A percentile compares a stretch with the other conserved stretches of the same genome.
phyloP scores from a whole-genome alignment of 2,113 vertebrate species.

The Urocitellus parryii region DNA sequence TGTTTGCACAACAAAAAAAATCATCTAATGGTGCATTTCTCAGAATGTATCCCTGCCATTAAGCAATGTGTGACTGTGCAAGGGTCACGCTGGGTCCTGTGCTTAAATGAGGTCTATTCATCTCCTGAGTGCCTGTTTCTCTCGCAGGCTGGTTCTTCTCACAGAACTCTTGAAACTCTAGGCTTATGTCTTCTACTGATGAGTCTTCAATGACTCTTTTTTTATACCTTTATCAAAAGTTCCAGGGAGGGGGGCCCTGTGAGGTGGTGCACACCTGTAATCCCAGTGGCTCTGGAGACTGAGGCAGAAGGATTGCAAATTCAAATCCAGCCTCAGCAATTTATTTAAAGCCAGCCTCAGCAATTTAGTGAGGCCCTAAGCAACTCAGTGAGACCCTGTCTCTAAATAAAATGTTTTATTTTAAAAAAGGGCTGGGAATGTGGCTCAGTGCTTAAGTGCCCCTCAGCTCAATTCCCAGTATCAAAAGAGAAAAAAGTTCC shows the following conservation, averaged over 20 bases:
- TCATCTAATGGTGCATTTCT: neutral
- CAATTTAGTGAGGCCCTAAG: neutral
- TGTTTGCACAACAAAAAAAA: neutral
- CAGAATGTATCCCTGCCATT: neutral
- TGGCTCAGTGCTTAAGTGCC: neutral
- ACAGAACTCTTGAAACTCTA: constrained; percentile 13
- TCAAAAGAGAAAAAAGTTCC: neutral
- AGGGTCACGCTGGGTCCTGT: neutral
- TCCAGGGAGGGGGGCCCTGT: neutral
- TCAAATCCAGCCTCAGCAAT: neutral
- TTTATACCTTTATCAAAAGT: constrained; percentile 9
- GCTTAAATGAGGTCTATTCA: neutral
- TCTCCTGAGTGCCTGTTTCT: neutral
- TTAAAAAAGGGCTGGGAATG: neutral
- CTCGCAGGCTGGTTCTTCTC: neutral
- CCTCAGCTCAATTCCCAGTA: neutral
- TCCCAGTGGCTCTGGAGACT: neutral
- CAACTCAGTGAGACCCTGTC: neutral
- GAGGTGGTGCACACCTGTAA: neutral
- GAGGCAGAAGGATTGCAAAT: neutral
- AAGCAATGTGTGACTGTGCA: neutral
- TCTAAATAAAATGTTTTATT: neutral
- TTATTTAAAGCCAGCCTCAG: neutral
- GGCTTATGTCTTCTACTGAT: constrained; percentile 1
- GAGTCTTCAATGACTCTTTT: neutral